phyloP scores from a whole-genome alignment of 1,140 invertebrate genomes.

The Drosophila ambigua region DNA sequence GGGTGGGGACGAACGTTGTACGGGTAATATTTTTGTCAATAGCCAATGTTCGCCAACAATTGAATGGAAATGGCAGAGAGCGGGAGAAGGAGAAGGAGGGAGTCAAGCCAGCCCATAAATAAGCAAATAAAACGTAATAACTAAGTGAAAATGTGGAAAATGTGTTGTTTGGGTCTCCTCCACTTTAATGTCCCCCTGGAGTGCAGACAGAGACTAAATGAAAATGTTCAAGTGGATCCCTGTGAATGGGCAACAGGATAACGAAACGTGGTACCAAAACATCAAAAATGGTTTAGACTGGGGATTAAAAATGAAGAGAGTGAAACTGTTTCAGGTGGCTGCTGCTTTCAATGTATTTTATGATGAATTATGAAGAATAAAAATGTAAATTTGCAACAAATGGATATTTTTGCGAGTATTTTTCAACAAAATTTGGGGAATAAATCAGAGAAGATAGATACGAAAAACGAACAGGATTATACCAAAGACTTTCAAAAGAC shows the following conservation, averaged over 20 bases:
- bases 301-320: conserved; percentile 1
- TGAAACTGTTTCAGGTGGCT: not conserved
- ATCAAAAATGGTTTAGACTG: conserved; percentile 39
- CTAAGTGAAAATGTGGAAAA: conserved; percentile 74
- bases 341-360: no score
- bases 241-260: conserved; percentile 31
- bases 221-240: conserved; percentile 25
- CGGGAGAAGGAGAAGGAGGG: conserved; percentile 20
- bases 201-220: conserved; percentile 28
- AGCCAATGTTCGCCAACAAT: conserved; percentile 66
- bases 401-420: no score
- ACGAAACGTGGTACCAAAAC: conserved; percentile 19
- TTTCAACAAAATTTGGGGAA: no score
- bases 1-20: conserved; percentile 32
- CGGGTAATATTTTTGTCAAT: conserved; percentile 69
- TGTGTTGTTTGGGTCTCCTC: conserved; percentile 17
- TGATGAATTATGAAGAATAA: no score
- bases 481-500: no score
- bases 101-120: conserved; percentile 55
- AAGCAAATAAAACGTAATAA: conserved; percentile 76
- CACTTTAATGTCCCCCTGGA: conserved; percentile 49
- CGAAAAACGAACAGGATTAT: no score
- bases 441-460: no score
- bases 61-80: conserved; percentile 40
- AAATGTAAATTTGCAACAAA: no score